A percentile compares a stretch with the other conserved stretches of the same genome.
Conservation (phyloP, 2,797 vertebrate species). For the Acipenser transmontanus region DNA sequence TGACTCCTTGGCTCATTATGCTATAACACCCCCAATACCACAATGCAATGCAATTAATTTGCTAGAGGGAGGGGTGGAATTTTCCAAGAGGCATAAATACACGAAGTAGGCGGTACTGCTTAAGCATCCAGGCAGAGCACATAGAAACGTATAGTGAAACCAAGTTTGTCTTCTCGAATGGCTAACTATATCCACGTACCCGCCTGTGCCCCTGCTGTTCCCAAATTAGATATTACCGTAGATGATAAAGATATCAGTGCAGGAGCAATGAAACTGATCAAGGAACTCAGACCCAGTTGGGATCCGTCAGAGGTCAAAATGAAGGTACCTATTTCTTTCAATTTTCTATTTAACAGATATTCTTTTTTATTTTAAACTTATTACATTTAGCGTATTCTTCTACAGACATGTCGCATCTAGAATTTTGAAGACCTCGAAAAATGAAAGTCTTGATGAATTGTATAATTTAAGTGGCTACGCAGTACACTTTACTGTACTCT, state of each 20-base stretch:
- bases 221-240: conserved; percentile 83
- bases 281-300: conserved; percentile 82
- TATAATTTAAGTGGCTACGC: no score
- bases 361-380: no score
- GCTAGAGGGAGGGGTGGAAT: conserved; percentile 38
- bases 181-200: conserved; percentile 93
- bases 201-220: conserved; percentile 78
- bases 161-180: conserved; percentile 49
- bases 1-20: neutral
- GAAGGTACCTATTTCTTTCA: conserved; percentile 60
- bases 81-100: conserved; percentile 50
- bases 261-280: conserved; percentile 78
- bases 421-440: no score
- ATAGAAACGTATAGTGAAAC: conserved; percentile 24
- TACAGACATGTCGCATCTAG: no score
- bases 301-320: conserved; percentile 85
- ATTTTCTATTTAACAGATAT: neutral
- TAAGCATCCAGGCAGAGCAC: conserved; percentile 10
- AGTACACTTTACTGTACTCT: no score
- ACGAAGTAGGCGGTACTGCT: conserved; percentile 12
- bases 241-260: conserved; percentile 75
- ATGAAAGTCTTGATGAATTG: no score
- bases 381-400: no score
- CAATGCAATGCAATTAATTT: conserved; percentile 17
- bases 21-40: conserved; percentile 18